Evolutionary conservation across 1,140 invertebrate genomes (phyloP), one percentile per base, ranked within the genome.

Genomic region (Lordiphosa collinella): DNA sequence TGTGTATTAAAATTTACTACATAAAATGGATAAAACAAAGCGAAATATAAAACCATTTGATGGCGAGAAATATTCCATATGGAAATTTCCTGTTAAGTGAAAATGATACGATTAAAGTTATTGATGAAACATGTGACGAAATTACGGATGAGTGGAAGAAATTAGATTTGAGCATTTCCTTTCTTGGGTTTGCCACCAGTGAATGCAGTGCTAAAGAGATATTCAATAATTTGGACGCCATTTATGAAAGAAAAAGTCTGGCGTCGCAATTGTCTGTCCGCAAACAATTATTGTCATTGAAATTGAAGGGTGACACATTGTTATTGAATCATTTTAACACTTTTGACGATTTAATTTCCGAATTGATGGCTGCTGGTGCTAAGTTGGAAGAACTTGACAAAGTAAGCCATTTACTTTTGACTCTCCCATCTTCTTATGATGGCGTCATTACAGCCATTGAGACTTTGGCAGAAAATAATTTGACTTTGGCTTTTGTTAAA

Each of bases 361-460:
- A 89, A 22, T 55, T 90, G 44, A 25, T 84, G 10, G 76, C 82
- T n/a, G 74, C 78, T 13, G 88, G 88, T 8, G 73, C 74, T 9
- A 86, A 86, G 67, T 34, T 90, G 10, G 76, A 89, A 35, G 88
- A 90, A 46, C 63, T 40, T 2, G 63, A 87, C 35, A 84, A 75
- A 49, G 63, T 89, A 3, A 82, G 67, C 12, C 84, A 89, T 68
- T 65, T 90, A 40, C 56, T 90, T 9, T 47, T 88, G 0, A 88
- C 86, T 35, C 51, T 90, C 29, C 87, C 89, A 5, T 49, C 58
- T 18, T 18, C 16, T 18, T 18, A 18, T 18, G 16, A 18, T 18
- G 16, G 16, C 3, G 16, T 18, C 16, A 18, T 18, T 18, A 18
- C 16, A 2, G 16, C 16, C 16, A 18, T 18, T 18, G 16, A 18